Conservation (phyloP, 1,140 invertebrate species). For the Steinernema feltiae region DNA sequence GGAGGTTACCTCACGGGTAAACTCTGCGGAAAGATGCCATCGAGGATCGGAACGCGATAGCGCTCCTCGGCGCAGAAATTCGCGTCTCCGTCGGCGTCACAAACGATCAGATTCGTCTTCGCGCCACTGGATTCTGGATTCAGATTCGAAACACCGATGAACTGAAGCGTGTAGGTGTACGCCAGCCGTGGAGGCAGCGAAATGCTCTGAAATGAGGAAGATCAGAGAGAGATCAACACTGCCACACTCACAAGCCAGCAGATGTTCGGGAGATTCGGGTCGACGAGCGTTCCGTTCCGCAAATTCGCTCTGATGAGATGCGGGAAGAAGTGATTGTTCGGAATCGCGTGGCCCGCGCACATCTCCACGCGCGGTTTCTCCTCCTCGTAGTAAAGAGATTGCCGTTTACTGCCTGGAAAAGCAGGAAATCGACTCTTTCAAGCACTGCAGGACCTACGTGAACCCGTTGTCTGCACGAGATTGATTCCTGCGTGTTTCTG, state of each 20-base stretch:
- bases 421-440: not conserved
- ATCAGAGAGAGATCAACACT: not conserved
- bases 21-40: constrained; percentile 54
- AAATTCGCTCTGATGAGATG: constrained; percentile 47
- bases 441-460: constrained; percentile 18
- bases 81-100: constrained; percentile 44
- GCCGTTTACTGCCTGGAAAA: not conserved
- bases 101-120: constrained; percentile 45
- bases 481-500: constrained; percentile 35
- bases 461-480: constrained; percentile 25
- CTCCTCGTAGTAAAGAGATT: constrained; percentile 37
- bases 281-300: constrained; percentile 49
- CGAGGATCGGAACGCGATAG: constrained; percentile 45
- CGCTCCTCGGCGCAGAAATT: constrained; percentile 40
- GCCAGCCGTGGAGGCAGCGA: constrained; percentile 45
- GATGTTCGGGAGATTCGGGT: constrained; percentile 38
- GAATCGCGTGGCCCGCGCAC: constrained; percentile 41
- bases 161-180: constrained; percentile 55
- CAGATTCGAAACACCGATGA: constrained; percentile 44
- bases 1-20: constrained; percentile 33
- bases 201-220: constrained; percentile 32
- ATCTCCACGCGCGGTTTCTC: constrained; percentile 53
- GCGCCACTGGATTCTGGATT: constrained; percentile 20
- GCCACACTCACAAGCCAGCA: constrained; percentile 48
- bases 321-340: constrained; percentile 45